A percentile compares a stretch with the other conserved stretches of the same genome.
These are phyloP conservation scores for Sesia bembeciformis DNA, from an alignment of 2,888 invertebrate species.

Conservation along the genomic window DNA sequence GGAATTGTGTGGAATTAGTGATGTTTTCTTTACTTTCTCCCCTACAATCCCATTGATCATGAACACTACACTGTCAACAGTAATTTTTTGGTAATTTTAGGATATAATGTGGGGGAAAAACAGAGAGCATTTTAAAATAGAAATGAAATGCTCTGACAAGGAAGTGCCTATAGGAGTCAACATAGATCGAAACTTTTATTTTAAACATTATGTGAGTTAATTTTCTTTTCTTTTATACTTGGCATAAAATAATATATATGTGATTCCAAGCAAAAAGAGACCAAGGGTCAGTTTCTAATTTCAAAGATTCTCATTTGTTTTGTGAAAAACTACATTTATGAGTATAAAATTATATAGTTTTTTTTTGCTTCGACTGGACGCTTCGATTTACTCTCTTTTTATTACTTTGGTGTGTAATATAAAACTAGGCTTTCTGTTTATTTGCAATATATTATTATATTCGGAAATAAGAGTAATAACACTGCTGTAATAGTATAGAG, in stretches of 20 bases:
- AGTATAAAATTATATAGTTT: too few species aligned
- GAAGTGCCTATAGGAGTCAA: conserved; percentile 37
- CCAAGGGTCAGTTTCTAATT: too few species aligned
- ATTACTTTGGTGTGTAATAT: too few species aligned
- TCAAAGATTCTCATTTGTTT: too few species aligned
- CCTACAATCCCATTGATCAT: background rate
- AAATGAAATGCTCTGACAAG: conserved; percentile 22
- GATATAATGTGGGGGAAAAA: conserved; percentile 49
- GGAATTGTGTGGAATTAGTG: too few species aligned
- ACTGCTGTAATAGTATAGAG: too few species aligned
- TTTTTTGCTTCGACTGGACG: too few species aligned
- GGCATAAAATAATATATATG: background rate
- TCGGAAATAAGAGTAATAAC: too few species aligned
- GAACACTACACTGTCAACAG: background rate
- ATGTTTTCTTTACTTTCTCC: background rate
- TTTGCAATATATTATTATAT: too few species aligned
- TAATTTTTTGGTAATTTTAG: conserved; percentile 19
- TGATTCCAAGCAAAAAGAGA: background rate
- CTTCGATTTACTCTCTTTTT: too few species aligned
- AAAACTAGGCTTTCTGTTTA: too few species aligned
- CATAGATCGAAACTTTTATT: conserved; percentile 45
- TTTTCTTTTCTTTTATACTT: background rate
- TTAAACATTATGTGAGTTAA: background rate
- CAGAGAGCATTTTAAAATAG: conserved; percentile 31
- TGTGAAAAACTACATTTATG: too few species aligned